Conservation (phyloP, 2,797 vertebrate genomes). For the Pteronotus mesoamericanus region DNA sequence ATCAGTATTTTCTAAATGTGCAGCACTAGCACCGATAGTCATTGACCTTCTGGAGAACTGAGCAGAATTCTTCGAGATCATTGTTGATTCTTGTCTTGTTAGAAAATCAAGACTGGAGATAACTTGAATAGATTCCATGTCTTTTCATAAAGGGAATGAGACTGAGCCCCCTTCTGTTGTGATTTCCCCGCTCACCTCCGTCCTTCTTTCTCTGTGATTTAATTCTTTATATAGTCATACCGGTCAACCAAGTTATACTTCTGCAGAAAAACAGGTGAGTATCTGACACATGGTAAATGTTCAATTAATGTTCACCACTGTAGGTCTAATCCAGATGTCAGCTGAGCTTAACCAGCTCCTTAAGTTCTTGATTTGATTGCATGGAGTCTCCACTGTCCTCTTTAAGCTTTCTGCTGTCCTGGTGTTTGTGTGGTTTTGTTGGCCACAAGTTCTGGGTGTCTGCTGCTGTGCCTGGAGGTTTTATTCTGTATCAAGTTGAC, state of each 20-base stretch:
- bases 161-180: neutral
- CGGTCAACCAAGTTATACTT: neutral
- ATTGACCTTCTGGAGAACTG: neutral
- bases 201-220: neutral
- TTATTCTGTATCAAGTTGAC: neutral
- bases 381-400: accelerated
- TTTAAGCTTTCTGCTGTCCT: neutral
- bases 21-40: neutral
- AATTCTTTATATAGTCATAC: neutral
- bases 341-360: neutral
- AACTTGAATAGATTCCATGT: neutral
- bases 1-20: neutral
- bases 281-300: neutral
- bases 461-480: neutral
- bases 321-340: neutral
- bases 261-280: neutral
- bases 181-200: neutral
- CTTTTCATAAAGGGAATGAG: neutral
- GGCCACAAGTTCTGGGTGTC: neutral
- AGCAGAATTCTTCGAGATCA: neutral
- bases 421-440: neutral
- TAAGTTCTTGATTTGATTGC: neutral
- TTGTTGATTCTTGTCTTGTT: neutral
- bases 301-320: neutral
- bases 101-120: neutral